These are phyloP conservation scores for Serripes groenlandicus DNA, from an alignment of 2,888 invertebrate genomes.

Conservation along the genomic window DNA sequence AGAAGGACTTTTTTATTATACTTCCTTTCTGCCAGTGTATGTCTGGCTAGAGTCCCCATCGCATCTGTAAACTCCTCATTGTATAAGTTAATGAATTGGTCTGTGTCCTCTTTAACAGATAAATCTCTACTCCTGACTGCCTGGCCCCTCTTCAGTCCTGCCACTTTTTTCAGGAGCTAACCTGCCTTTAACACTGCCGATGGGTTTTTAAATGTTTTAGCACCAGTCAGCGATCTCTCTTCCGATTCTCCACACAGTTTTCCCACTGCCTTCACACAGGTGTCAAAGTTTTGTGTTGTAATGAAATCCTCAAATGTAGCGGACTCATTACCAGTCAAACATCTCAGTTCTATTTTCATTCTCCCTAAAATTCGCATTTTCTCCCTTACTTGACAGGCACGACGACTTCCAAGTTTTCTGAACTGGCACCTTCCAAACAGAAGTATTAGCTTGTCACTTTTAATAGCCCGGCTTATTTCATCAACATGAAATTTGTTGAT, in stretches of 20 bases:
- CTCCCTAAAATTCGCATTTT: constrained; percentile 40
- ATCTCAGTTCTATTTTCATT: constrained; percentile 32
- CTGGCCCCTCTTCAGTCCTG: constrained; percentile 43
- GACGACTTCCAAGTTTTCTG: constrained; percentile 37
- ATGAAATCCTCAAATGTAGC: constrained; percentile 35
- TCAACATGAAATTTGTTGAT: not conserved
- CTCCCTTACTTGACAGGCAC: constrained; percentile 37
- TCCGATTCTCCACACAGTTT: constrained; percentile 26
- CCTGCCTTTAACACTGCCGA: constrained; percentile 41
- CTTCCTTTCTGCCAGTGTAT: constrained; percentile 23
- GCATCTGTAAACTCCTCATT: constrained; percentile 18
- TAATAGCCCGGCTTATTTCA: constrained; percentile 12
- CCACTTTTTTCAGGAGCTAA: constrained; percentile 33
- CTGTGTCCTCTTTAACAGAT: constrained; percentile 16
- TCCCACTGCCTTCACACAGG: constrained; percentile 31
- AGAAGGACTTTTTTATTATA: constrained; percentile 24
- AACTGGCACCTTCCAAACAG: constrained; percentile 26
- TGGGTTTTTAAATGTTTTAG: constrained; percentile 39
- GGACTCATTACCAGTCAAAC: constrained; percentile 7
- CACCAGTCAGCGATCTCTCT: constrained; percentile 24
- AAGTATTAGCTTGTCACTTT: constrained; percentile 30
- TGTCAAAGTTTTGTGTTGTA: constrained; percentile 21
- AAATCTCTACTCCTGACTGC: constrained; percentile 29
- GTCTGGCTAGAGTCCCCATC: constrained; percentile 1
- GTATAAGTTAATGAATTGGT: constrained; percentile 28